Conservation (phyloP, 2,113 vertebrate genomes). For the Harpagus bidentatus region DNA sequence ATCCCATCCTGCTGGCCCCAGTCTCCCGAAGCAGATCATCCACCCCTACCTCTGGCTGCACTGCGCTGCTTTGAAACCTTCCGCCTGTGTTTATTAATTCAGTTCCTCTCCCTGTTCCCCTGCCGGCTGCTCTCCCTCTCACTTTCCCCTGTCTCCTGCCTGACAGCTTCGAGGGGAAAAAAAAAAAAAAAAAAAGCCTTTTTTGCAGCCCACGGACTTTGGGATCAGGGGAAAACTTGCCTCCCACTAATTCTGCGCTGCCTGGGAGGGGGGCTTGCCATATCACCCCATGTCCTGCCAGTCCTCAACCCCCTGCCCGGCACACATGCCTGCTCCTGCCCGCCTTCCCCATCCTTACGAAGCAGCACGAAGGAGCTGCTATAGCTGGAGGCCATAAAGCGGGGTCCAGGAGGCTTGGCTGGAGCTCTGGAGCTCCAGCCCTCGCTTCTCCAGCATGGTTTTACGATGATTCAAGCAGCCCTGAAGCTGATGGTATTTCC, state of each 20-base stretch:
- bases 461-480: conserved; percentile 40
- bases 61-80: neutral
- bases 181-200: neutral
- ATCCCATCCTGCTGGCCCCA: neutral
- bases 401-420: neutral
- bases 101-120: neutral
- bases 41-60: neutral
- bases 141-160: neutral
- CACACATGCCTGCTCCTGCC: neutral
- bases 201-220: neutral
- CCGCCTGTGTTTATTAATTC: conserved; percentile 13
- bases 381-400: neutral
- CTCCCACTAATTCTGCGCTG: neutral
- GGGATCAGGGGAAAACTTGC: neutral
- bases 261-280: neutral
- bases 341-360: fast-evolving
- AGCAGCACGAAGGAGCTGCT: neutral
- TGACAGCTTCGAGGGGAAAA: neutral
- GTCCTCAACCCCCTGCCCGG: neutral
- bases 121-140: neutral
- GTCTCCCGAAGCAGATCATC: neutral
- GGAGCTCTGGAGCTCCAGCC: neutral
- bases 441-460: neutral
- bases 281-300: neutral
- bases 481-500: conserved; percentile 49